These are phyloP conservation scores for Seriola quinqueradiata DNA, from an alignment of 2,113 vertebrate species.

Conservation along the genomic window DNA sequence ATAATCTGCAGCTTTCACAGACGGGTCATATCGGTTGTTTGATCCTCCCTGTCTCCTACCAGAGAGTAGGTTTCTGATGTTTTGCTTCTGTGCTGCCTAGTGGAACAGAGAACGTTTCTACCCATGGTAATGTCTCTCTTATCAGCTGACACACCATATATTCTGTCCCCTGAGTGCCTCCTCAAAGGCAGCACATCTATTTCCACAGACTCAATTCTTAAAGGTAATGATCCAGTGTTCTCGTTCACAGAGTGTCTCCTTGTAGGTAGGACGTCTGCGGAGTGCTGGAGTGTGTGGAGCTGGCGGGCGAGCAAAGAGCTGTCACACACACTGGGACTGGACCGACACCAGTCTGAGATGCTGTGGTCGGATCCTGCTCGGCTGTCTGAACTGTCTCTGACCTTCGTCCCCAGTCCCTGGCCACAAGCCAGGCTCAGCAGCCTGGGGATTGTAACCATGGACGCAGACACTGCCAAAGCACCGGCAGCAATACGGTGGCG, in stretches of 20 bases:
- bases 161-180: conserved; percentile 68
- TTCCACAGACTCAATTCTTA: conserved; percentile 53
- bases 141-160: conserved; percentile 49
- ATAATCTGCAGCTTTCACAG: conserved; percentile 53
- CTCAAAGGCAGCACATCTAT: conserved; percentile 58
- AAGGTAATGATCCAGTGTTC: conserved; percentile 40
- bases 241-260: conserved; percentile 72
- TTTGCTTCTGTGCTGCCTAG: conserved; percentile 25
- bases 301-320: conserved; percentile 67
- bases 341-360: conserved; percentile 70
- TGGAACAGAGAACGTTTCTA: conserved; percentile 22
- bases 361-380: conserved; percentile 63
- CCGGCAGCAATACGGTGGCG: conserved; percentile 41
- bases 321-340: conserved; percentile 73
- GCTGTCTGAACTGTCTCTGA: conserved; percentile 57
- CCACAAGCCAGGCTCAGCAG: conserved; percentile 55
- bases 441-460: conserved; percentile 65
- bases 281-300: conserved; percentile 45
- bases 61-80: conserved; percentile 29
- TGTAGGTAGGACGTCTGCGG: conserved; percentile 41
- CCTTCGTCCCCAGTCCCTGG: conserved; percentile 52
- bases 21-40: conserved; percentile 58
- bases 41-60: conserved; percentile 36
- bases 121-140: conserved; percentile 42
- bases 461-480: conserved; percentile 48